Evolutionary conservation across 2,113 vertebrate species (phyloP).

Genomic region (Athene noctua): DNA sequence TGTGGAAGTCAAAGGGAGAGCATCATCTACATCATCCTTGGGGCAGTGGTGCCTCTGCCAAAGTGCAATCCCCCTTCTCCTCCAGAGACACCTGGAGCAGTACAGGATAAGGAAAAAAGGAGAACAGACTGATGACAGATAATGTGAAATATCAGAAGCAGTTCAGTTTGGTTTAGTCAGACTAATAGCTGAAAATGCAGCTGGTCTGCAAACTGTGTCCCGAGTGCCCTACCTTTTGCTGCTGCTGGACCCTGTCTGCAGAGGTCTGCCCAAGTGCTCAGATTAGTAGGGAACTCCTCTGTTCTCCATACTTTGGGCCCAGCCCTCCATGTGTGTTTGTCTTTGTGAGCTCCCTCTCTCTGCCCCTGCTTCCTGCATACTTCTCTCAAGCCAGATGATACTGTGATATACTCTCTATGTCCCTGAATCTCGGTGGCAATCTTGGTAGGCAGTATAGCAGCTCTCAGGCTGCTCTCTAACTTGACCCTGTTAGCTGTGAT

Average conservation of each 20-base stretch:
- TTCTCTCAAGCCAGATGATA: not conserved
- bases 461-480: not conserved
- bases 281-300: not conserved
- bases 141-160: not conserved
- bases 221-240: not conserved
- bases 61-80: not conserved
- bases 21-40: not conserved
- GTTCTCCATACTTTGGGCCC: accelerated
- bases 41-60: not conserved
- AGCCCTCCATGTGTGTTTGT: not conserved
- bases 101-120: not conserved
- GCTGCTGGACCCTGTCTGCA: not conserved
- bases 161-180: not conserved
- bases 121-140: not conserved
- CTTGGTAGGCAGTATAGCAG: not conserved
- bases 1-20: not conserved
- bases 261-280: not conserved
- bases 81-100: not conserved
- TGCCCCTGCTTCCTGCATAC: not conserved
- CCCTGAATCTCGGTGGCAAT: not conserved
- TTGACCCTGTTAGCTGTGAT: not conserved
- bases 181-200: not conserved
- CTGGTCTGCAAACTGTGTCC: accelerated
- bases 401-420: not conserved
- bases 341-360: not conserved